These are phyloP conservation scores for Nerophis ophidion DNA, from an alignment of 2,113 vertebrate species.

Conservation along the genomic window DNA sequence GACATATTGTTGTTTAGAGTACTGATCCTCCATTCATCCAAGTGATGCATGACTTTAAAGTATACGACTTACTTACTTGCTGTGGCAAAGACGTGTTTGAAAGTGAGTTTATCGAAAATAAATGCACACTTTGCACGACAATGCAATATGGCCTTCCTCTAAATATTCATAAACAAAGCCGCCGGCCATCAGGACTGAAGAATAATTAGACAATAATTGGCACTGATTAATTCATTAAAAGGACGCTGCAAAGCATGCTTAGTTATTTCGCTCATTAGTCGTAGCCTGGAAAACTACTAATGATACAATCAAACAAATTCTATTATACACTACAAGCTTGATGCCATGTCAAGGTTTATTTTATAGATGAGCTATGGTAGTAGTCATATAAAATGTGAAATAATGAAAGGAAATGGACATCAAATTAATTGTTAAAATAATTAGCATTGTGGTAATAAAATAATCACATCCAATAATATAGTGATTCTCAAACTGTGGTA, in stretches of 20 bases:
- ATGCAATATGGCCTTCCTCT: neutral
- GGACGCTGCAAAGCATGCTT: slow-evolving; percentile 6
- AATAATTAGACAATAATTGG: slow-evolving; percentile 19
- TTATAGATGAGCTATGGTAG: neutral
- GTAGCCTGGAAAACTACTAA: neutral
- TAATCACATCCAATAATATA: too few relatives aligned
- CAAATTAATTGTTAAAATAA: too few relatives aligned
- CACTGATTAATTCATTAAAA: slow-evolving; percentile 10
- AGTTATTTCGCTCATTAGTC: slow-evolving; percentile 10
- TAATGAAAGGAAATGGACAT: too few relatives aligned
- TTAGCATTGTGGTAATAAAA: too few relatives aligned
- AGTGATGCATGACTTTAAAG: too few relatives aligned
- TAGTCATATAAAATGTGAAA: too few relatives aligned
- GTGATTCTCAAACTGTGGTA: too few relatives aligned
- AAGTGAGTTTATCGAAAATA: neutral
- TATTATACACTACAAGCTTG: neutral
- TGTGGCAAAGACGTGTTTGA: neutral
- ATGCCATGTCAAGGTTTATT: neutral
- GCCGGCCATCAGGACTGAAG: slow-evolving; percentile 3
- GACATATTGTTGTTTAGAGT: too few relatives aligned
- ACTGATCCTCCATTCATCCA: too few relatives aligned
- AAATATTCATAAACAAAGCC: slow-evolving; percentile 9
- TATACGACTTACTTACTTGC: neutral
- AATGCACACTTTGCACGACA: neutral
- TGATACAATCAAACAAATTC: neutral